These are phyloP conservation scores for Momotus momota DNA, from an alignment of 2,797 vertebrate genomes.

Conservation along the genomic window DNA sequence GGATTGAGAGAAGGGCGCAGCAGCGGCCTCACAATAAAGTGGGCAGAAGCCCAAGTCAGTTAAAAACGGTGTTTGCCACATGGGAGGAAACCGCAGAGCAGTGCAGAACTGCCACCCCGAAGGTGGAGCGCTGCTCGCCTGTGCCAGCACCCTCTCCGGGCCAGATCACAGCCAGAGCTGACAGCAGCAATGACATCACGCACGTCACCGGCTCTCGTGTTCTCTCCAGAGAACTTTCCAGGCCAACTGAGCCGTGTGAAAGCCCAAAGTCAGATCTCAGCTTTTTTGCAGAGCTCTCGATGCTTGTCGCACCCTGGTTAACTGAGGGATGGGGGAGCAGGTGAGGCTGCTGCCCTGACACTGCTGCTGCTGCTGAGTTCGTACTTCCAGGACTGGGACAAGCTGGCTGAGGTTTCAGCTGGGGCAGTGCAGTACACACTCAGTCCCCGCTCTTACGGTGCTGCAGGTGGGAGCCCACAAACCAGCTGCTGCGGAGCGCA, in stretches of 20 bases:
- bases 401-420: rapidly evolving
- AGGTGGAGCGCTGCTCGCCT: neutral
- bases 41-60: neutral
- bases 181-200: neutral
- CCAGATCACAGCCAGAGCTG: neutral
- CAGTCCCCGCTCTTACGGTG: neutral
- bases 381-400: neutral
- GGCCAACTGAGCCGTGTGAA: neutral
- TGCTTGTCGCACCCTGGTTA: neutral
- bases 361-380: neutral
- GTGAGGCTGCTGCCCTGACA: neutral
- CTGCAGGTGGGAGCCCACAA: conserved; percentile 17
- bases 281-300: neutral
- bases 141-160: neutral
- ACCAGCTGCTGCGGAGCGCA: neutral
- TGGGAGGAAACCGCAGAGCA: rapidly evolving
- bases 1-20: neutral
- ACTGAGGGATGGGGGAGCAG: neutral
- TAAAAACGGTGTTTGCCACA: neutral
- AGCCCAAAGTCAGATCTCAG: neutral
- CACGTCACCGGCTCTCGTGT: neutral
- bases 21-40: neutral
- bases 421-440: neutral
- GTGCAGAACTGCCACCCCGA: neutral
- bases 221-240: conserved; percentile 5